Percentiles rank a stretch among this genome's conserved stretches.
phyloP scores from a whole-genome alignment of 2,797 vertebrate genomes.

The Mareca strepera region DNA sequence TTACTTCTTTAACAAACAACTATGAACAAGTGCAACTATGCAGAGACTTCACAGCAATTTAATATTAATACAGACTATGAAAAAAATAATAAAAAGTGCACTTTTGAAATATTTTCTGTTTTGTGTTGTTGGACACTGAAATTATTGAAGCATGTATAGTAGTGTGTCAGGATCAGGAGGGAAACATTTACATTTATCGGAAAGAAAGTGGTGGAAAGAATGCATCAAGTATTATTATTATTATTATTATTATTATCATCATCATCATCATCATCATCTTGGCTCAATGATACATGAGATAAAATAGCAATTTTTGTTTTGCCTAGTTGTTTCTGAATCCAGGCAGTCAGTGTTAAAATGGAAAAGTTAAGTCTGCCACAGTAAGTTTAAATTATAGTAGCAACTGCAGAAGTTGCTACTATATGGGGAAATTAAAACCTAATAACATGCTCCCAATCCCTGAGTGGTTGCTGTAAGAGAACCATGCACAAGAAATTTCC shows the following conservation, averaged over 20 bases:
- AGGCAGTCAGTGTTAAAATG: background rate
- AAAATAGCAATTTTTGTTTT: background rate
- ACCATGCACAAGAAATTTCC: background rate
- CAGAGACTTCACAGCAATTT: background rate
- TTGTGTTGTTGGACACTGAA: background rate
- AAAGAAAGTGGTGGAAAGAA: background rate
- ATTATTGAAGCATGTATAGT: background rate
- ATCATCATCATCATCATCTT: accelerated
- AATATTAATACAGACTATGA: background rate
- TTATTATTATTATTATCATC: too few species aligned
- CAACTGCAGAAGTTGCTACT: background rate
- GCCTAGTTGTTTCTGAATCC: background rate
- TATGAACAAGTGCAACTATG: background rate
- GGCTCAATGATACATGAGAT: background rate
- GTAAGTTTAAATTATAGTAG: background rate
- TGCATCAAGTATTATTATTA: background rate
- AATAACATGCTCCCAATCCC: background rate
- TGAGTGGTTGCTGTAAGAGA: background rate
- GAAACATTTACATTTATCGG: background rate
- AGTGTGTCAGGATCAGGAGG: background rate
- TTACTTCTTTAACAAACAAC: background rate
- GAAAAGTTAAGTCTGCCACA: background rate
- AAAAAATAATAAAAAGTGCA: background rate
- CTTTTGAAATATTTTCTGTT: background rate
- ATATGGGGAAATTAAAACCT: background rate